phyloP scores from a whole-genome alignment of 2,888 invertebrate species.

The Dryobota labecula region DNA sequence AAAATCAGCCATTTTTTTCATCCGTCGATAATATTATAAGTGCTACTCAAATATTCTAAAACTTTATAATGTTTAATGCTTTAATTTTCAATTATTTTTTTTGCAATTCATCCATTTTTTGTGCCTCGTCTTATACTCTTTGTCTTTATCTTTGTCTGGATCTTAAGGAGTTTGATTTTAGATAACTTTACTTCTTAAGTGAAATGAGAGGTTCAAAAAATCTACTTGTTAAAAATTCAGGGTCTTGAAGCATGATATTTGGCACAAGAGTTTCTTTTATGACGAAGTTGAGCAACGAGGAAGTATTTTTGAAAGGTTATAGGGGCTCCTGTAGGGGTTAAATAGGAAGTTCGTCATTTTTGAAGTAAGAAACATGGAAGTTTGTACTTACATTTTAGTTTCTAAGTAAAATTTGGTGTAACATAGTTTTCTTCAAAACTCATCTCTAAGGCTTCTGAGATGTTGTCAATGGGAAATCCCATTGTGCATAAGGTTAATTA shows the following conservation, averaged over 20 bases:
- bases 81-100: constrained; percentile 13
- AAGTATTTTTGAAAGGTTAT: too few relatives aligned
- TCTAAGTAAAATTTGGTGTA: too few relatives aligned
- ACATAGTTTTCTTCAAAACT: too few relatives aligned
- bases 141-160: neutral
- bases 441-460: too few relatives aligned
- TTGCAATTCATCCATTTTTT: neutral
- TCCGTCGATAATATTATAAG: constrained; percentile 34
- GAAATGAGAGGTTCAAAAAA: neutral
- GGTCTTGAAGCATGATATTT: neutral
- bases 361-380: neutral
- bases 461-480: too few relatives aligned
- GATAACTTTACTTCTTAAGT: neutral
- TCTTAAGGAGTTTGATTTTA: neutral
- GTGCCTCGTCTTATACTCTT: neutral
- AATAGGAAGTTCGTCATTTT: neutral
- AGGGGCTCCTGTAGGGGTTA: neutral
- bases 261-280: neutral
- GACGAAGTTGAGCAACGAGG: neutral
- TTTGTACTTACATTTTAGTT: too few relatives aligned
- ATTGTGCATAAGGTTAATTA: too few relatives aligned
- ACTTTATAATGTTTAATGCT: neutral
- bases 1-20: constrained; percentile 16
- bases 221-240: neutral
- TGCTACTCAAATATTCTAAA: constrained; percentile 26